These are phyloP conservation scores for Platerodrilus igneus DNA, from an alignment of 2,888 invertebrate species.

Conservation along the genomic window DNA sequence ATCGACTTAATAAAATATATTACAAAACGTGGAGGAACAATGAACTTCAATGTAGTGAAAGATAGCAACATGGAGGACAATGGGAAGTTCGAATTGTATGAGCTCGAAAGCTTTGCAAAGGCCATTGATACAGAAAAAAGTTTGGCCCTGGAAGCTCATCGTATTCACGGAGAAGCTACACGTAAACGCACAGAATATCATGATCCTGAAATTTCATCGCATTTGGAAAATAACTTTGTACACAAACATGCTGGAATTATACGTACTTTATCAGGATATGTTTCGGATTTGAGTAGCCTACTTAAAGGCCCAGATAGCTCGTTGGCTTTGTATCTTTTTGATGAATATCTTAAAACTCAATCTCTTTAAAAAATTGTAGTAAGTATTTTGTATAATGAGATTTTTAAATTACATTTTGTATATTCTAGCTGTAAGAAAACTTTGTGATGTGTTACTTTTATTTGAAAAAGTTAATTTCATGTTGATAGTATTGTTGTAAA, in stretches of 20 bases:
- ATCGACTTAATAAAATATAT: conserved; percentile 75
- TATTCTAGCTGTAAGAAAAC: too few relatives aligned
- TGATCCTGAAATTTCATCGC: conserved; percentile 70
- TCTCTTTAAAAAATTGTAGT: conserved; percentile 14
- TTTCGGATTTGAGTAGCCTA: conserved; percentile 65
- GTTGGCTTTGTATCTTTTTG: conserved; percentile 68
- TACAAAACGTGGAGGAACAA: conserved; percentile 64
- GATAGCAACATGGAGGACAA: conserved; percentile 39
- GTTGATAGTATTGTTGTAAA: too few relatives aligned
- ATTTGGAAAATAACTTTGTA: conserved; percentile 72
- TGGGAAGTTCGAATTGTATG: conserved; percentile 58
- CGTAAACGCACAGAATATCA: conserved; percentile 54
- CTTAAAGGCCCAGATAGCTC: conserved; percentile 58
- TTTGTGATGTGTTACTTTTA: not conserved
- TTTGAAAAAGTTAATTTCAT: too few relatives aligned
- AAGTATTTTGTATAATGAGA: too few relatives aligned
- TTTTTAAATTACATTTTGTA: too few relatives aligned
- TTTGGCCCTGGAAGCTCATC: conserved; percentile 62
- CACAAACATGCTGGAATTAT: conserved; percentile 63
- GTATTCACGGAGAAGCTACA: conserved; percentile 62
- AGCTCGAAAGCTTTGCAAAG: conserved; percentile 66
- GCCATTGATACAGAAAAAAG: conserved; percentile 73
- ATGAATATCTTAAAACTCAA: conserved; percentile 55
- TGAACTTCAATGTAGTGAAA: conserved; percentile 51
- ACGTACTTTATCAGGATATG: conserved; percentile 68